These are phyloP conservation scores for Seriola quinqueradiata DNA, from an alignment of 2,113 vertebrate genomes.

Conservation along the genomic window DNA sequence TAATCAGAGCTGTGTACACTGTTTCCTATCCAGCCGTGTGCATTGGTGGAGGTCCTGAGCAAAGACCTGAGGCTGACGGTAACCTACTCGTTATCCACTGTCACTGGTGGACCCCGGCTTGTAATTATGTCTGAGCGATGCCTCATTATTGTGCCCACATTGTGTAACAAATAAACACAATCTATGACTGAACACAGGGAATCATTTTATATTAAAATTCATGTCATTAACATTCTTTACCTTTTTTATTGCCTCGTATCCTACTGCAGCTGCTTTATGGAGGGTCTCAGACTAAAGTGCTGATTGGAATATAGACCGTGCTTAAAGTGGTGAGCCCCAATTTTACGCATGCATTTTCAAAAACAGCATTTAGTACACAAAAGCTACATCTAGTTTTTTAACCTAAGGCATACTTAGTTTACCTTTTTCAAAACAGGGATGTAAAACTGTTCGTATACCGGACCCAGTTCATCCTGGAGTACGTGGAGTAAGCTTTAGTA, in stretches of 20 bases:
- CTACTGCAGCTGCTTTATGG: conserved; percentile 4
- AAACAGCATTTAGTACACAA: neutral
- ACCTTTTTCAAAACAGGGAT: conserved; percentile 6
- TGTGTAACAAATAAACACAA: conserved; percentile 56
- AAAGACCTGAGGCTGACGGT: conserved; percentile 37
- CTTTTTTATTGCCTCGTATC: conserved; percentile 36
- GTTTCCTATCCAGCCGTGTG: conserved; percentile 54
- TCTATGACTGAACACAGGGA: conserved; percentile 1
- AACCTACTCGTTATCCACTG: conserved; percentile 66
- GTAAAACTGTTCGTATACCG: conserved; percentile 3
- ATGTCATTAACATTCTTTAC: conserved; percentile 62
- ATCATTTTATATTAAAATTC: conserved; percentile 41
- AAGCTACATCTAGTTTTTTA: neutral
- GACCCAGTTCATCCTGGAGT: neutral
- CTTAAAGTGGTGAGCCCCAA: neutral
- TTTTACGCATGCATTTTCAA: neutral
- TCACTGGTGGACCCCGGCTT: conserved; percentile 64
- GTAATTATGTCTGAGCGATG: conserved; percentile 65
- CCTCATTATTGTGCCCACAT: conserved; percentile 48
- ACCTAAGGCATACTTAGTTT: neutral
- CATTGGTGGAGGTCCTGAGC: conserved; percentile 62
- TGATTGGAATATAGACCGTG: neutral
- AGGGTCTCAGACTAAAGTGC: neutral
- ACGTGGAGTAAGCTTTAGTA: conserved; percentile 5
- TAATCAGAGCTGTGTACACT: conserved; percentile 53